Percentiles rank a stretch among this genome's conserved stretches.
phyloP scores from a whole-genome alignment of 1,140 invertebrate genomes.

The Drosophila oshimai region DNA sequence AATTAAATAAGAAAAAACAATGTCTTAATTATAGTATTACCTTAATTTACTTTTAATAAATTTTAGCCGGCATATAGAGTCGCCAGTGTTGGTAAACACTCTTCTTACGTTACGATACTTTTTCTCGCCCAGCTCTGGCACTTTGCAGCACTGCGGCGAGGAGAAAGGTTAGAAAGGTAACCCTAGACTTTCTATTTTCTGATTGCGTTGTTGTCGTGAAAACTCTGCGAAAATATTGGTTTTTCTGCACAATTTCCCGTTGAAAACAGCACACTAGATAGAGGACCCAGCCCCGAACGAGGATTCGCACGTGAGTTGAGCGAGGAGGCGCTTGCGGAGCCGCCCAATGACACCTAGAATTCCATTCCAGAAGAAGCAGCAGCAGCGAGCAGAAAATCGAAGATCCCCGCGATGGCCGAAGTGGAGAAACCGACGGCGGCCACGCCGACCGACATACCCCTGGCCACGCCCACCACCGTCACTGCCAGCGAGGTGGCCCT shows the following conservation, averaged over 20 bases:
- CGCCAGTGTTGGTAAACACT: too few relatives aligned
- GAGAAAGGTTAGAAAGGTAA: conserved; percentile 13
- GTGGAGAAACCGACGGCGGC: conserved; percentile 67
- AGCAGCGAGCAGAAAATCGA: conserved; percentile 55
- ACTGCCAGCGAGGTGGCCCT: conserved; percentile 25
- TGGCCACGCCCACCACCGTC: conserved; percentile 34
- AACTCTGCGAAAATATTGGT: conserved; percentile 42
- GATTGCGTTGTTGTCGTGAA: conserved; percentile 75
- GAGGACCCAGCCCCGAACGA: not conserved
- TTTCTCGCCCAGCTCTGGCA: not conserved
- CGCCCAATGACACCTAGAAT: conserved; percentile 1
- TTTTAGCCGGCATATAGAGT: too few relatives aligned
- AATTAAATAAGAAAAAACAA: not conserved
- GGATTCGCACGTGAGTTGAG: conserved; percentile 16
- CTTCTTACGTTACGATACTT: too few relatives aligned
- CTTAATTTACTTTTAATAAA: too few relatives aligned
- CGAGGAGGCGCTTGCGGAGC: not conserved
- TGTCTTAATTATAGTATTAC: not conserved
- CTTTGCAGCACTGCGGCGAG: conserved; percentile 6
- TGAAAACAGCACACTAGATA: not conserved
- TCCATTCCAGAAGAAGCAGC: conserved; percentile 1
- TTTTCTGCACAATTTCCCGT: conserved; percentile 8
- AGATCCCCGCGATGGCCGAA: conserved; percentile 66
- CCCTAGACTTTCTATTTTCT: conserved; percentile 75
- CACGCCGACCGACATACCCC: conserved; percentile 61